A percentile compares a stretch with the other conserved stretches of the same genome.
Conservation (phyloP, 2,797 vertebrate species). For the Acanthurus lineatus region DNA sequence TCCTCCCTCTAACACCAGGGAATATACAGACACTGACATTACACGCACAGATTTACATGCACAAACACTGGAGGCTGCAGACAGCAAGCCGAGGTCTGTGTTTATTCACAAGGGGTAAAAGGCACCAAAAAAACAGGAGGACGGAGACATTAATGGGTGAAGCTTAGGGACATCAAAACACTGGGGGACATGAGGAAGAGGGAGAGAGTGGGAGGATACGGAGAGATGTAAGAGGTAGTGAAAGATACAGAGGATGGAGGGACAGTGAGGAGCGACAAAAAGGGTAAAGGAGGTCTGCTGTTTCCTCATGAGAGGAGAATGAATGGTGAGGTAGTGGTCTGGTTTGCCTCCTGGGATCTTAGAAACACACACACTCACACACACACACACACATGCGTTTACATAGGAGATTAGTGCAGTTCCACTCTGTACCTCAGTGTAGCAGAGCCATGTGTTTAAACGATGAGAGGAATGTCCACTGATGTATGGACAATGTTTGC, state of each 20-base stretch:
- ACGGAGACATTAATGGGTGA: slow-evolving; percentile 34
- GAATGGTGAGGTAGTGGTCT: slow-evolving; percentile 68
- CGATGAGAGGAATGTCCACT: slow-evolving; percentile 63
- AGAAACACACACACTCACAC: slow-evolving; percentile 43
- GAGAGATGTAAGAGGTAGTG: slow-evolving; percentile 23
- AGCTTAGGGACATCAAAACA: slow-evolving; percentile 27
- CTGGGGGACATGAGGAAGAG: background rate
- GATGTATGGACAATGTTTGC: slow-evolving; percentile 41
- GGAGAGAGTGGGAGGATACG: slow-evolving; percentile 1
- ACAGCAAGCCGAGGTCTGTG: slow-evolving; percentile 14
- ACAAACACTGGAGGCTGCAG: slow-evolving; percentile 31
- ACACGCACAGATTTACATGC: slow-evolving; percentile 30
- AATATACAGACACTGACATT: slow-evolving; percentile 35
- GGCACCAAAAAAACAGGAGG: slow-evolving; percentile 44
- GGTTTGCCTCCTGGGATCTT: slow-evolving; percentile 69
- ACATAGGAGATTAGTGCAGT: slow-evolving; percentile 69
- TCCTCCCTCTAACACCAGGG: slow-evolving; percentile 58
- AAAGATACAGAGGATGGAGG: slow-evolving; percentile 33
- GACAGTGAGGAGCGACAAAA: slow-evolving; percentile 26
- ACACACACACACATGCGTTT: slow-evolving; percentile 33
- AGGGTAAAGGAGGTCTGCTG: slow-evolving; percentile 33
- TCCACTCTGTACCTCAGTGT: slow-evolving; percentile 69
- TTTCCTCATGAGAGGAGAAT: slow-evolving; percentile 58
- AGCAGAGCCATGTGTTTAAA: slow-evolving; percentile 70
- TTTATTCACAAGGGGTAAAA: slow-evolving; percentile 34